These are phyloP conservation scores for Scatophagus argus DNA, from an alignment of 2,113 vertebrate species.

Conservation along the genomic window DNA sequence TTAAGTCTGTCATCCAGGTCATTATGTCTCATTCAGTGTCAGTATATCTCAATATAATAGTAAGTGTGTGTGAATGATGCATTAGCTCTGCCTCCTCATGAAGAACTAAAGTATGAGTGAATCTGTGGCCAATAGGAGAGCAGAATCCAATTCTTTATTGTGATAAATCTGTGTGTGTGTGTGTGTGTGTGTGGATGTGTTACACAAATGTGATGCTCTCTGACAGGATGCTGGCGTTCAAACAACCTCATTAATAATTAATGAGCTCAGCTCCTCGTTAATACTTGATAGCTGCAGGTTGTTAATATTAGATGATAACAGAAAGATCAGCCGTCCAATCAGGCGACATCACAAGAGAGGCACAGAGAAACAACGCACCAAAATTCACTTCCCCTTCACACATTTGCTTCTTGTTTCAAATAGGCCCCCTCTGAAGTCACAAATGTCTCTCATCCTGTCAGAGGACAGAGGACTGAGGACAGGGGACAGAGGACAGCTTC, in stretches of 20 bases:
- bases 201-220: not conserved
- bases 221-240: slow-evolving; percentile 12
- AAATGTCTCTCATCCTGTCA: no score
- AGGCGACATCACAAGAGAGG: not conserved
- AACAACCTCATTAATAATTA: slow-evolving; percentile 8
- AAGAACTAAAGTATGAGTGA: not conserved
- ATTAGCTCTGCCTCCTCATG: slow-evolving; percentile 23
- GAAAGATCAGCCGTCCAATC: slow-evolving; percentile 16
- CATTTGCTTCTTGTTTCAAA: no score
- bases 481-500: no score
- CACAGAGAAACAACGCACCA: not conserved
- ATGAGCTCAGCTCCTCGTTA: not conserved
- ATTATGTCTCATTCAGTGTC: slow-evolving; percentile 34
- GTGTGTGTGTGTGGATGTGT: not conserved
- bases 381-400: not conserved
- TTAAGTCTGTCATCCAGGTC: slow-evolving; percentile 28
- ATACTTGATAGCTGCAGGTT: not conserved
- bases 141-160: not conserved
- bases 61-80: slow-evolving; percentile 19
- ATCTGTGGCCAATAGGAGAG: not conserved
- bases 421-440: no score
- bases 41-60: no score
- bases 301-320: slow-evolving; percentile 19
- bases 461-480: no score
- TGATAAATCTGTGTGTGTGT: slow-evolving; percentile 12